phyloP scores from a whole-genome alignment of 2,797 vertebrate genomes.

The Poecile montanus region DNA sequence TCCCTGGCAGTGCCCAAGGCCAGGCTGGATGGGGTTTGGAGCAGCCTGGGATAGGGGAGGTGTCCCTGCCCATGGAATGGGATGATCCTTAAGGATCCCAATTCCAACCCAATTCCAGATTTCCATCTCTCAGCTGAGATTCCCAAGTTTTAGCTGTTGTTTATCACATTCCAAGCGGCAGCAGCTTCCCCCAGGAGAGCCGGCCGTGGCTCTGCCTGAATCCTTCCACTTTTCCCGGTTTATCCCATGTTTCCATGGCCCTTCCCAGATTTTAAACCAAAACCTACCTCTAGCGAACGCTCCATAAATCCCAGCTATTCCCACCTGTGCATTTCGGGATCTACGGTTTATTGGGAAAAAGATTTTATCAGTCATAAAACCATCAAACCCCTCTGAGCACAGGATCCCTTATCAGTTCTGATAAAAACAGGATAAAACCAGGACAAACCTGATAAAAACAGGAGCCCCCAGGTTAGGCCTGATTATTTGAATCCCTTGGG shows the following conservation, averaged over 20 bases:
- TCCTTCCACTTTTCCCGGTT: fast-evolving
- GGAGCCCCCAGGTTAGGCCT: too few relatives aligned
- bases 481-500: background rate
- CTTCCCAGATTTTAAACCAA: background rate
- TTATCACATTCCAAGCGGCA: fast-evolving
- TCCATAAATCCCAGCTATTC: background rate
- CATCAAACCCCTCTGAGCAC: background rate
- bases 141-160: background rate
- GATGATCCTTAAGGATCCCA: background rate
- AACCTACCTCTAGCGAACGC: fast-evolving
- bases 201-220: fast-evolving
- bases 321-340: background rate
- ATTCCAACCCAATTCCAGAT: background rate
- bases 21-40: background rate
- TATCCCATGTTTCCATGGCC: fast-evolving
- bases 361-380: background rate
- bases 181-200: background rate
- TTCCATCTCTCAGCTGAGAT: background rate
- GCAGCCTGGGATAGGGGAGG: fast-evolving
- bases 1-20: background rate
- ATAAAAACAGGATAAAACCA: background rate
- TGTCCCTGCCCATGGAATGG: background rate
- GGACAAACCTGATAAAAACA: background rate
- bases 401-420: background rate
- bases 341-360: background rate